These are phyloP conservation scores for Canis aureus DNA, from an alignment of 2,113 vertebrate genomes.

Conservation along the genomic window DNA sequence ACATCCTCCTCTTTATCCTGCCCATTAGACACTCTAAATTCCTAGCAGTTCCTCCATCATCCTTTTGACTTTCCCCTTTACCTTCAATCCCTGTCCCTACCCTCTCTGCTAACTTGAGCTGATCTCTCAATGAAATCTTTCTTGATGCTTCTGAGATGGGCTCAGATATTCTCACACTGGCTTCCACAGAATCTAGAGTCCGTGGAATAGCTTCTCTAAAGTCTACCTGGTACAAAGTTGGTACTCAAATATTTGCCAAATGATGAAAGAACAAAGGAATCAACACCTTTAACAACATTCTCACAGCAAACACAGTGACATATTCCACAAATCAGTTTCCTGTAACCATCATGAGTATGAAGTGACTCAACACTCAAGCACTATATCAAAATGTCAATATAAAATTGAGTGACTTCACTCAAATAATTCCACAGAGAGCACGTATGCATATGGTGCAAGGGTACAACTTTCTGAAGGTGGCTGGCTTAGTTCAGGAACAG, in stretches of 20 bases:
- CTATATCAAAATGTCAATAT: not conserved
- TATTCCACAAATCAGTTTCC: not conserved
- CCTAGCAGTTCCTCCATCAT: not conserved
- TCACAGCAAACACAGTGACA: not conserved
- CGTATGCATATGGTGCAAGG: not conserved
- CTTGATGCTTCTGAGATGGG: not conserved
- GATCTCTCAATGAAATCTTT: slow-evolving; percentile 19
- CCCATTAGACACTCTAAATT: not conserved
- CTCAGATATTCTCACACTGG: not conserved
- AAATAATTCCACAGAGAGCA: not conserved
- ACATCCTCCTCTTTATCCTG: not conserved
- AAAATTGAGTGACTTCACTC: not conserved
- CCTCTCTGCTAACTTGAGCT: not conserved
- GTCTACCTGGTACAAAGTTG: not conserved
- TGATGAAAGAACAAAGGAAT: not conserved
- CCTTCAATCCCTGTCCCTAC: not conserved
- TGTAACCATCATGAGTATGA: not conserved
- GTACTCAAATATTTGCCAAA: not conserved
- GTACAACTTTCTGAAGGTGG: not conserved
- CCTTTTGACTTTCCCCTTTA: not conserved
- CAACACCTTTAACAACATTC: not conserved
- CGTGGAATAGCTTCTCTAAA: not conserved
- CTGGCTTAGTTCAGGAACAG: not conserved
- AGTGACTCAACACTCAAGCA: not conserved
- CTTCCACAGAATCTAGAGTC: not conserved